Evolutionary conservation across 2,888 invertebrate genomes (phyloP).

Genomic region (Lepetodrilus schrolli): DNA sequence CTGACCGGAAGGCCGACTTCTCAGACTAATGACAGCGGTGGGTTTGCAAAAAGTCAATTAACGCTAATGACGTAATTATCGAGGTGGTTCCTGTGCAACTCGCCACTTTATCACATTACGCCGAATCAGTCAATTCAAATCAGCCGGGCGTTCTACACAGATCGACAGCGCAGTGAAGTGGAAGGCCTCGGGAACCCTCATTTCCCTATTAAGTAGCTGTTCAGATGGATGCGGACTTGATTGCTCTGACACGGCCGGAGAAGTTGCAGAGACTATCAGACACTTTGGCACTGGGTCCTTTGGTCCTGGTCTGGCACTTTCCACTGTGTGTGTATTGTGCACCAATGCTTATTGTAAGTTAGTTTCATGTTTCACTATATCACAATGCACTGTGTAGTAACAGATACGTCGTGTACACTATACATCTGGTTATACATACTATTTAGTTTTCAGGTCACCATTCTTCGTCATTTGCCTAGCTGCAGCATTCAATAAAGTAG

Average conservation of each 20-base stretch:
- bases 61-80: neutral
- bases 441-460: no score
- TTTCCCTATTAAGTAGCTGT: constrained; percentile 16
- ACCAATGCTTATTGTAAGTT: no score
- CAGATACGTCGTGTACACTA: no score
- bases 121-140: neutral
- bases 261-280: neutral
- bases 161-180: neutral
- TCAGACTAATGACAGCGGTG: neutral
- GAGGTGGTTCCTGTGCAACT: neutral
- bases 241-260: neutral
- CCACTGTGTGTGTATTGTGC: no score
- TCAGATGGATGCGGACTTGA: neutral
- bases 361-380: no score
- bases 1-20: neutral
- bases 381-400: no score
- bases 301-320: no score
- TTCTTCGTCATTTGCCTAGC: no score
- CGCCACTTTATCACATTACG: neutral
- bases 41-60: neutral
- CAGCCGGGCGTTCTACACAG: neutral
- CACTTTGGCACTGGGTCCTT: no score
- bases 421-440: no score
- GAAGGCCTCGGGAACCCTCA: neutral
- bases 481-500: no score